Evolutionary conservation across 64 coral and sea anemone genomes (phyloP).

Genomic region (Pocillopora damicornis): DNA sequence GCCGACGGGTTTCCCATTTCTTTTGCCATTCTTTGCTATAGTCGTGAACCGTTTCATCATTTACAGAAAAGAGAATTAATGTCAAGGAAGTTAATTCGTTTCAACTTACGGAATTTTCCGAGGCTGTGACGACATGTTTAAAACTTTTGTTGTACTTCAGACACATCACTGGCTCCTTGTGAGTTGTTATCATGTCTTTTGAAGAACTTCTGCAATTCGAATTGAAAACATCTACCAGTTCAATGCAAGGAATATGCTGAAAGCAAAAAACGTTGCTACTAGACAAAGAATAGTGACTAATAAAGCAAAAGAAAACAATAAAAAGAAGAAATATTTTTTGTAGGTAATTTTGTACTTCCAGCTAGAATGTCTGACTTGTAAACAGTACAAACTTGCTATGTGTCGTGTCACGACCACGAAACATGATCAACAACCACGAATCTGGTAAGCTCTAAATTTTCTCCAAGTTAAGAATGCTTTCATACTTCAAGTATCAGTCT

Average conservation of each 20-base stretch:
- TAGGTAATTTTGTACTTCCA: too few species aligned
- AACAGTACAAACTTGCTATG: too few species aligned
- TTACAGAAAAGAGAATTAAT: background rate
- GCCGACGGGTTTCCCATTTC: too few species aligned
- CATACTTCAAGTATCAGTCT: too few species aligned
- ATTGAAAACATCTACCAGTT: background rate
- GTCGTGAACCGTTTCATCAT: too few species aligned
- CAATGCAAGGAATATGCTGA: background rate
- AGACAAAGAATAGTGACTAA: background rate
- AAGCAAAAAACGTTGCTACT: background rate
- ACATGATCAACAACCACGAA: too few species aligned
- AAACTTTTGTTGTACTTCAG: conserved; percentile 93
- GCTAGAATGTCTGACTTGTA: too few species aligned
- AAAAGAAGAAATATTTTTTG: background rate
- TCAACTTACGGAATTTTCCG: conserved; percentile 89
- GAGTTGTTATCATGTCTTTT: conserved; percentile 86
- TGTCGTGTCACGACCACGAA: too few species aligned
- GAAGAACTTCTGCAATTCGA: conserved; percentile 46
- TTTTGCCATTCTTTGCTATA: too few species aligned
- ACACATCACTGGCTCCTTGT: conserved; percentile 85
- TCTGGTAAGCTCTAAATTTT: too few species aligned
- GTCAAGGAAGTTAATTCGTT: background rate
- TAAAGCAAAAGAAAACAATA: background rate
- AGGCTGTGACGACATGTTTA: conserved; percentile 92
- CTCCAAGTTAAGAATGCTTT: too few species aligned